Conservation (phyloP, 1,140 invertebrate species). For the Gonioctena quinquepunctata region DNA sequence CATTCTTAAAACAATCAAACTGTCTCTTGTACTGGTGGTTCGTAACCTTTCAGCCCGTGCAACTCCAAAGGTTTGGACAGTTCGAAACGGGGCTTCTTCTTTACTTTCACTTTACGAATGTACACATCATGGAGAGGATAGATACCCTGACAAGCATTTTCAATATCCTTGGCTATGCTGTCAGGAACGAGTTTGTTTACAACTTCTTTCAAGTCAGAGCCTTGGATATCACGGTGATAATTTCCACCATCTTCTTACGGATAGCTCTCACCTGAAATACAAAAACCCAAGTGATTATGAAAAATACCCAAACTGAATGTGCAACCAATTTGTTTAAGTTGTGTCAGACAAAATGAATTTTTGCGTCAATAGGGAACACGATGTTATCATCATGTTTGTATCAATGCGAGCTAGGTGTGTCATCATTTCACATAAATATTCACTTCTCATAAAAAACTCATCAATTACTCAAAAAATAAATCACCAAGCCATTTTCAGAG, state of each 20-base stretch:
- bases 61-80: slow-evolving; percentile 94
- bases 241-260: slow-evolving; percentile 95
- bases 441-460: too few species aligned
- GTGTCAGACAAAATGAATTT: too few species aligned
- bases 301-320: not conserved
- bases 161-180: slow-evolving; percentile 98
- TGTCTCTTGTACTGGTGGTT: slow-evolving; percentile 94
- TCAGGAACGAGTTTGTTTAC: slow-evolving; percentile 96
- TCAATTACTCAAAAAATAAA: too few species aligned
- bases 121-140: slow-evolving; percentile 98
- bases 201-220: slow-evolving; percentile 89
- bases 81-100: slow-evolving; percentile 99
- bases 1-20: slow-evolving; percentile 79
- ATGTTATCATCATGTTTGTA: slow-evolving; percentile 59
- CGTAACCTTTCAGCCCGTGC: slow-evolving; percentile 96
- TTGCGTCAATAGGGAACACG: slow-evolving; percentile 56
- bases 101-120: slow-evolving; percentile 88
- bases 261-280: slow-evolving; percentile 79
- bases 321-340: too few species aligned
- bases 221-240: slow-evolving; percentile 89
- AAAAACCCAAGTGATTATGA: slow-evolving; percentile 2
- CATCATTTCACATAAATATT: slow-evolving; percentile 46
- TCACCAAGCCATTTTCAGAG: too few species aligned
- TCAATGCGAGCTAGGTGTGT: slow-evolving; percentile 53
- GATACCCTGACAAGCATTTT: slow-evolving; percentile 94